phyloP scores from a whole-genome alignment of 1,140 invertebrate genomes.

The Aphis gossypii region DNA sequence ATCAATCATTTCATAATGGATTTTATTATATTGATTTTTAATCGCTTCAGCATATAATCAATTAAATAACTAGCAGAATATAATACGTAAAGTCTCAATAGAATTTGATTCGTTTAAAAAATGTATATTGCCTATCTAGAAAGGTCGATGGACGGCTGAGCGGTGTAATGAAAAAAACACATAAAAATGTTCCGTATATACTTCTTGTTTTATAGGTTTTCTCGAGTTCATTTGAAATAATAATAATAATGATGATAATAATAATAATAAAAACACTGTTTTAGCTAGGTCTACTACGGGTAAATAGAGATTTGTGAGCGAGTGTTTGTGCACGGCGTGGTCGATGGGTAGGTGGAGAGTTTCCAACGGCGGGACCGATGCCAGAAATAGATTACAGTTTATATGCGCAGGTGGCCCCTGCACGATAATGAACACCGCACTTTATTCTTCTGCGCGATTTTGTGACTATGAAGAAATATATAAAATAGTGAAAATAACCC shows the following conservation, averaged over 20 bases:
- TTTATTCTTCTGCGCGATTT: neutral
- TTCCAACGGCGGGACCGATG: conserved; percentile 50
- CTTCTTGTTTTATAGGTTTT: conserved; percentile 50
- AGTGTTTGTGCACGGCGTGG: neutral
- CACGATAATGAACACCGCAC: neutral
- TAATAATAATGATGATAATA: conserved; percentile 40
- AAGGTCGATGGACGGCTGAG: conserved; percentile 10
- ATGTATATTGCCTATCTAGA: neutral
- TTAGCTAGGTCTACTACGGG: conserved; percentile 24
- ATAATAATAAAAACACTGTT: conserved; percentile 15
- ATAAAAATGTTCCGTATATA: conserved; percentile 45
- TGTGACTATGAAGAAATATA: neutral
- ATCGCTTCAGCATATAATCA: too few relatives aligned
- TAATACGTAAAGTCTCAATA: neutral
- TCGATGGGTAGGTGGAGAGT: neutral
- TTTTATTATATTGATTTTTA: neutral
- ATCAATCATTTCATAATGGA: neutral
- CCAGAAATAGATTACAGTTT: conserved; percentile 55
- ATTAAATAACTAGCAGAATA: neutral
- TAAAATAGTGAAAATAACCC: neutral
- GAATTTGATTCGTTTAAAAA: neutral
- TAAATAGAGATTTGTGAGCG: conserved; percentile 45
- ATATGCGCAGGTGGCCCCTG: conserved; percentile 53
- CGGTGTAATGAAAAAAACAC: neutral
- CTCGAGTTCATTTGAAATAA: conserved; percentile 46